Evolutionary conservation across 1,140 invertebrate species (phyloP).

Genomic region (Drosophila kurseongensis): DNA sequence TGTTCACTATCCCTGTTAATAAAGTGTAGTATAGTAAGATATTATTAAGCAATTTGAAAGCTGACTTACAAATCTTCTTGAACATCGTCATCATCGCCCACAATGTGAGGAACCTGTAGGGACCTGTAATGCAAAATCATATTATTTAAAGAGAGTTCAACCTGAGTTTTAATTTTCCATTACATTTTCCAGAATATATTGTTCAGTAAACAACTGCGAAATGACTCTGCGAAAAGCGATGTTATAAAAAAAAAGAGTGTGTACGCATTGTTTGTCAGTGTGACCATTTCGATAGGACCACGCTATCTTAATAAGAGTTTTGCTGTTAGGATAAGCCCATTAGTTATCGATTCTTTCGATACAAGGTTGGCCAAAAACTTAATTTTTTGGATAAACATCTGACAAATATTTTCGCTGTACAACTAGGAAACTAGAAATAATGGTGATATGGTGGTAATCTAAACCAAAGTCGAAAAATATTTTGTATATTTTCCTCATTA

Average conservation of each 20-base stretch:
- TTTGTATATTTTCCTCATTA: no score
- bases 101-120: neutral
- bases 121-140: neutral
- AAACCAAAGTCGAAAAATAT: no score
- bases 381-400: no score
- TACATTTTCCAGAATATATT: neutral
- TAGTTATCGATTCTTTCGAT: no score
- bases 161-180: neutral
- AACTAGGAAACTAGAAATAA: no score
- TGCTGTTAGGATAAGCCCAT: no score
- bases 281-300: neutral
- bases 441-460: no score
- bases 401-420: no score
- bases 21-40: no score
- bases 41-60: no score
- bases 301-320: neutral
- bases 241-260: neutral
- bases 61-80: neutral
- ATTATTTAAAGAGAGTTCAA: neutral
- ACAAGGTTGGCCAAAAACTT: no score
- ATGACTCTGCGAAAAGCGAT: neutral
- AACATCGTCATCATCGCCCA: slow-evolving; percentile 3
- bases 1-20: neutral
- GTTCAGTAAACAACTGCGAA: neutral
- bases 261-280: neutral